Evolutionary conservation across 2,113 vertebrate genomes (phyloP), one percentile per base, ranked within the genome.

Genomic region (Suricata suricatta): DNA sequence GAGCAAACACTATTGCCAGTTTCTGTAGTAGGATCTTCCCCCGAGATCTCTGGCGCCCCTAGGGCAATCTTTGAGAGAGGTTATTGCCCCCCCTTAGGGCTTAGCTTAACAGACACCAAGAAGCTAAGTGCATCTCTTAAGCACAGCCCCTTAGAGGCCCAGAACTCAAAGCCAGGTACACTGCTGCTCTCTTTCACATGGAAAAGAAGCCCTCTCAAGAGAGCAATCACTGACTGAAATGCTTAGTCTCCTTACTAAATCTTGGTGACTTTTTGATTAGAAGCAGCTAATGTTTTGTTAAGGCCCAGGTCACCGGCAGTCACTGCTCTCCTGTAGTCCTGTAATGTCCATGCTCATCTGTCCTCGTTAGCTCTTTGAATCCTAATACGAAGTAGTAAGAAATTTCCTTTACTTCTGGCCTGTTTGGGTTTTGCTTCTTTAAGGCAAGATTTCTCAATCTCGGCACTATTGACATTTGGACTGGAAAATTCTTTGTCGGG

Each of bases 361-460:
- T 74, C 77, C 44, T 66, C 21, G 2, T 50, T 35, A 89, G 71
- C 44, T 81, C 68, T 79, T 14, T 64, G 44, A 38, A n/a, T 25
- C 72, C 8, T 13, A 83, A 77, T 2, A 54, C 35, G 14, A 17
- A 68, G 44, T 66, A 23, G 60, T 15, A 19, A 68, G 60, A 41
- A 41, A 64, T 54, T 27, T 35, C 76, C 33, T 88, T 85, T 41
- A 52, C 47, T 35, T 54, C 47, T 71, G 41, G 63, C 8, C 89
- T 82, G 19, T 90, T 90, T 44, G 14, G 69, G 60, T 88, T 95
- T 71, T 72, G 50, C 21, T 94, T 82, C 79, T 93, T 85, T 88
- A 63, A 83, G 69, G 74, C 79, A 94, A 15, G 7, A 35, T 38
- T 96, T 88, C 38, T 77, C 41, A 50, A 27, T 72, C 47, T 96